Base-by-base conservation (phyloP, 37 sponge, comb jelly and placozoan genomes). In the Lycopodina hypogea region DNA sequence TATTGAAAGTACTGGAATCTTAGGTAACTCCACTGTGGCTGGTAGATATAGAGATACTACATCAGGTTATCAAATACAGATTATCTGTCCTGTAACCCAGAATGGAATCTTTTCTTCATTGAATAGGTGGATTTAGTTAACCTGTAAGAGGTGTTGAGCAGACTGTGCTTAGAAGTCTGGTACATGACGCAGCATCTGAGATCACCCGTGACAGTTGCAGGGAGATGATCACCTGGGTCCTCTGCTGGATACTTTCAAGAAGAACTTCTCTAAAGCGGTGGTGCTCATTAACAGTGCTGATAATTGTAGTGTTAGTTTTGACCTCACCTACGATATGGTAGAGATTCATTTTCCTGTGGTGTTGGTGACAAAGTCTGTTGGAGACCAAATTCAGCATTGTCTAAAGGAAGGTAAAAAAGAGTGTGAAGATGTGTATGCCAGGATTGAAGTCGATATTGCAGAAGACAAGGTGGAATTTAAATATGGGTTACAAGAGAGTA, bases 261-360 rank as follows among this genome's bases (percentile, higher is more conserved):
- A 50, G 3, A 30, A 37, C 22, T 36, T 28, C 19, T 56, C 88
- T n/a, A 67, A 71, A 38, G 88, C 81, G 8, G 57, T 87, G 7
- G 41, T 87, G 3, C 70, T 87, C 60, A 69, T 87, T 50, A 87
- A 81, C 69, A 81, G 53, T 1, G 23, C 56, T 35, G 88, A 87
- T 24, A 53, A 59, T 28, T 81, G 68, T n/a, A 21, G 26, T 3
- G 28, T 84, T 24, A 62, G 56, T n/a, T 60, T 50, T 14, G 71
- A 52, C 14, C 69, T 69, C 45, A 28, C 45, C 33, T 34, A 14
- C 14, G 84, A 64, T 12, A 22, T 71, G 38, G 21, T 40, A 7
- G 26, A 60, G 33, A 26, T 34, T 15, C n/a, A 26, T 36, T 67
- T 56, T 35, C 88, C 81, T 24, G 57, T 87, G 24, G 30, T 80